Percentiles rank a stretch among this genome's conserved stretches.
phyloP scores from a whole-genome alignment of 2,113 vertebrate species.

The Channa argus region DNA sequence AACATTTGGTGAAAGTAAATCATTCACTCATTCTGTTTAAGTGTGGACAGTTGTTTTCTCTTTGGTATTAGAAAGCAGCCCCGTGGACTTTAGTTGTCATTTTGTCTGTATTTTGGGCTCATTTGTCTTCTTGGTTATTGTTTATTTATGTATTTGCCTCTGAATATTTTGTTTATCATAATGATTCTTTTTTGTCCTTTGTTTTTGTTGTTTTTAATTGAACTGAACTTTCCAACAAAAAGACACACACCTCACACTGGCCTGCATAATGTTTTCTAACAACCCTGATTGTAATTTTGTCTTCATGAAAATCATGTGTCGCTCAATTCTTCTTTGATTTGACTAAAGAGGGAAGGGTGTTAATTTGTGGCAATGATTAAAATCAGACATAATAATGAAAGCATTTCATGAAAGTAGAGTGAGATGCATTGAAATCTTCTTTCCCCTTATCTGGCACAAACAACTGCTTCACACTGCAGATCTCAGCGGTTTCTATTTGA shows the following conservation, averaged over 20 bases:
- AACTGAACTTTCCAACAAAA: too few relatives aligned
- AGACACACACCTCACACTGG: too few relatives aligned
- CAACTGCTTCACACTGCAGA: background rate
- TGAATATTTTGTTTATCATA: too few relatives aligned
- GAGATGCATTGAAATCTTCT: conserved; percentile 1
- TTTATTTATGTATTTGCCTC: too few relatives aligned
- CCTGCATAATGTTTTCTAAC: too few relatives aligned
- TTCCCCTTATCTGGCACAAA: background rate
- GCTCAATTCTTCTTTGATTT: conserved; percentile 9
- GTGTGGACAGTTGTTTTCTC: too few relatives aligned
- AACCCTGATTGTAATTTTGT: background rate
- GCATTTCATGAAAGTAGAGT: conserved; percentile 33
- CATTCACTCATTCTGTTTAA: background rate
- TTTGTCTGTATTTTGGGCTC: too few relatives aligned
- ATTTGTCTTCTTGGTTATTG: too few relatives aligned
- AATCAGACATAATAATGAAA: conserved; percentile 44
- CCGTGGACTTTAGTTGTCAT: too few relatives aligned
- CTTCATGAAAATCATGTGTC: background rate
- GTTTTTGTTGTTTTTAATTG: too few relatives aligned
- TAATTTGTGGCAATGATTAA: conserved; percentile 39
- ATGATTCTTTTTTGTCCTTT: too few relatives aligned
- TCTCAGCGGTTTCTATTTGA: background rate
- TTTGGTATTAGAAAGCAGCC: too few relatives aligned
- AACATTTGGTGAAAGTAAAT: background rate
- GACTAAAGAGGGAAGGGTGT: conserved; percentile 9